Conservation (phyloP, 2,888 invertebrate genomes). For the Arctia plantaginis region DNA sequence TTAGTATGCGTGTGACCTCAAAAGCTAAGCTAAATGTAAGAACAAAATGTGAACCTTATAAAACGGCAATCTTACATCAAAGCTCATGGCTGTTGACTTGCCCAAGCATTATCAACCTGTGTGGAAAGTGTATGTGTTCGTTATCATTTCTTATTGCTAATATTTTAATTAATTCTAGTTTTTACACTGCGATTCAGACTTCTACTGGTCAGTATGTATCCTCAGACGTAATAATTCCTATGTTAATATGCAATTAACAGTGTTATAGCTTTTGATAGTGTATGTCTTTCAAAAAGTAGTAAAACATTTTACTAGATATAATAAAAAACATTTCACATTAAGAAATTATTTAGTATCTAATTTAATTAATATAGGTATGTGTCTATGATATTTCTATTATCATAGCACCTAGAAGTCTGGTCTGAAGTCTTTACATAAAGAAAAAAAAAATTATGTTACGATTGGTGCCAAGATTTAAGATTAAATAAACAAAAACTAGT, state of each 20-base stretch:
- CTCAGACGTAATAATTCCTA: neutral
- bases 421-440: too few relatives aligned
- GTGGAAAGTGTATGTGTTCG: constrained; percentile 41
- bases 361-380: neutral
- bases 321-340: neutral
- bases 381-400: neutral
- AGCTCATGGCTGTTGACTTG: constrained; percentile 55
- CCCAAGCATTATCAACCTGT: constrained; percentile 62
- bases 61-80: constrained; percentile 43
- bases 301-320: neutral
- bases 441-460: neutral
- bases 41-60: constrained; percentile 64
- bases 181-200: neutral
- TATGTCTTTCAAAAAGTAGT: neutral
- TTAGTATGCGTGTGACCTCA: constrained; percentile 53
- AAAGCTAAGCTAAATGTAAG: constrained; percentile 58
- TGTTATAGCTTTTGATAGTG: neutral
- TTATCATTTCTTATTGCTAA: constrained; percentile 34
- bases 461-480: neutral
- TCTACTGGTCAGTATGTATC: neutral
- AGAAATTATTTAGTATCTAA: neutral
- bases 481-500: neutral
- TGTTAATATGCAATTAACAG: neutral
- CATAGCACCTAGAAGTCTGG: neutral
- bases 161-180: neutral